These are phyloP conservation scores for Phylloscopus trochilus DNA, from an alignment of 2,113 vertebrate genomes.

Conservation along the genomic window DNA sequence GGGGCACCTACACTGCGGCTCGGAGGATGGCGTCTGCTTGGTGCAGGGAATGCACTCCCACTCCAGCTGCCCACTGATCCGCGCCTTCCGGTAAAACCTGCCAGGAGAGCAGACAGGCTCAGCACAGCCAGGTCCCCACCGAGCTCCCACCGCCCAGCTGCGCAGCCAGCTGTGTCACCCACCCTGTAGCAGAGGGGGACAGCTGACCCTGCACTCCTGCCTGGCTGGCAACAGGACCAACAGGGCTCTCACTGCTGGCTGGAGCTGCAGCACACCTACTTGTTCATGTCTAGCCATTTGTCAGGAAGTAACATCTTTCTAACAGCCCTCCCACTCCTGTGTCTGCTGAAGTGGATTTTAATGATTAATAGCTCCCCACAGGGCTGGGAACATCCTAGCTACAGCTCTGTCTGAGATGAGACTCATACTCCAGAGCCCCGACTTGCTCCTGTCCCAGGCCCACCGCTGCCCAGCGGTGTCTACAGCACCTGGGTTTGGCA, in stretches of 20 bases:
- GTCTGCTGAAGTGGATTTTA: neutral
- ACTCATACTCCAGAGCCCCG: neutral
- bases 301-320: neutral
- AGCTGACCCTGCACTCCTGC: neutral
- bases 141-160: neutral
- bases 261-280: neutral
- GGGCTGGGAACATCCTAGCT: neutral
- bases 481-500: neutral
- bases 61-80: slow-evolving; percentile 80
- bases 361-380: neutral
- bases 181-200: neutral
- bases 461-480: rapidly evolving
- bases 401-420: neutral
- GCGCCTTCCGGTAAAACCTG: slow-evolving; percentile 81
- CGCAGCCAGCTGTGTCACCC: neutral
- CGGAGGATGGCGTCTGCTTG: slow-evolving; percentile 66
- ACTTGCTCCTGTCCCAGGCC: neutral
- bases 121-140: neutral
- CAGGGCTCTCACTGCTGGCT: rapidly evolving
- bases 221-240: neutral
- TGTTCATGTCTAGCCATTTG: neutral
- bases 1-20: slow-evolving; percentile 73
- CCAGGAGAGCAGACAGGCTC: slow-evolving; percentile 5
- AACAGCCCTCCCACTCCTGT: rapidly evolving
- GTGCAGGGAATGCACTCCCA: slow-evolving; percentile 82